Evolutionary conservation across 2,888 invertebrate species (phyloP).

Genomic region (Selenia dentaria): DNA sequence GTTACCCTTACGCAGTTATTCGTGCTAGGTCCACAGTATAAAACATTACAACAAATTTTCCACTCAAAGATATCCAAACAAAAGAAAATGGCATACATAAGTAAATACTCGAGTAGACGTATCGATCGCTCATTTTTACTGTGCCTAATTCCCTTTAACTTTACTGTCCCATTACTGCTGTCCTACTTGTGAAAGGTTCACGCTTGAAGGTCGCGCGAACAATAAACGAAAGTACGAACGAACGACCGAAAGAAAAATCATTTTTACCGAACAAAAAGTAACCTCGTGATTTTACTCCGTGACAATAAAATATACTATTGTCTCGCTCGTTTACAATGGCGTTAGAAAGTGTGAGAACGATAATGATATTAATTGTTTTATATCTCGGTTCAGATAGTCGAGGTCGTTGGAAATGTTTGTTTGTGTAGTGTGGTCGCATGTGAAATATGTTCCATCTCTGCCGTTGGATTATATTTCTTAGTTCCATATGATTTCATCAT

Average conservation of each 20-base stretch:
- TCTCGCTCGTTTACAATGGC: conserved; percentile 68
- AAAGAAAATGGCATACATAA: too few species aligned
- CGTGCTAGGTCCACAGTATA: too few species aligned
- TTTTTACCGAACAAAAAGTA: conserved; percentile 40
- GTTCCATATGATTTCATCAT: too few species aligned
- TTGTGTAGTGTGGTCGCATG: conserved; percentile 16
- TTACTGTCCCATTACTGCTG: conserved; percentile 31
- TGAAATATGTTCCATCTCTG: conserved; percentile 24
- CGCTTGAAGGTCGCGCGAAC: conserved; percentile 35
- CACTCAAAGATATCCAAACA: too few species aligned
- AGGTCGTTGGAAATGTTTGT: conserved; percentile 29
- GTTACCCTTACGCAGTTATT: too few species aligned
- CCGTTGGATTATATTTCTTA: too few species aligned
- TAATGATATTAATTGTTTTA: conserved; percentile 69
- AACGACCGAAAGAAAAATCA: conserved; percentile 24
- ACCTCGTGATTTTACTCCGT: conserved; percentile 55
- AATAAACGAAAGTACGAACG: conserved; percentile 37
- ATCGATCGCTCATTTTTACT: conserved; percentile 30
- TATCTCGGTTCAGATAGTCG: conserved; percentile 29
- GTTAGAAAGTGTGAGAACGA: conserved; percentile 78
- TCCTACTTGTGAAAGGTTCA: conserved; percentile 24
- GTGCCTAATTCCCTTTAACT: conserved; percentile 27
- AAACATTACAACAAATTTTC: too few species aligned
- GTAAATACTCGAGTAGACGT: conserved; percentile 20
- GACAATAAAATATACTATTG: conserved; percentile 67